Evolutionary conservation across 2,797 vertebrate genomes (phyloP), one percentile per base, ranked within the genome.

Genomic region (Acanthurus leucopareius): DNA sequence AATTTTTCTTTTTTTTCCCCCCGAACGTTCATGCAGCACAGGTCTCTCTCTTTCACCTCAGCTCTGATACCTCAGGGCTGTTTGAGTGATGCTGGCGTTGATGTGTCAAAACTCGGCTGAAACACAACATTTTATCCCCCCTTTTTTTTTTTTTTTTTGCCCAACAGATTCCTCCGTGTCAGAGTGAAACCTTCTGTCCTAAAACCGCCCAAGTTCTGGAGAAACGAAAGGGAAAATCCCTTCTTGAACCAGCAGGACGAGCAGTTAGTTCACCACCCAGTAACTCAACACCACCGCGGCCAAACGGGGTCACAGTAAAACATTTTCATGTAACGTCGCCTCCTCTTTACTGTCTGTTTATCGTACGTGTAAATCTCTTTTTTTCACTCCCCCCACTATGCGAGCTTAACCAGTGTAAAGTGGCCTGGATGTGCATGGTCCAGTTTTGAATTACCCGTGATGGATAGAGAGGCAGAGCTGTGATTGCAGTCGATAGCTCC

Each of bases 241-340:
- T 64, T 11, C 51, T 42, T 2, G 73, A 86, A 91, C 89, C 81
- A 79, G 47, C 47, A 58, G 65, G 62, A 52, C 75, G 77, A 71
- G 58, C 82, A 63, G 74, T 19, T 64, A 76, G 84, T 82, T 88
- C 90, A 86, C 78, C 88, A 85, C 80, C 73, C 83, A 63, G 88
- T 85, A 92, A 94, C 82, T 86, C 35, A 84, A 93, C 82, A 86
- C 79, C 32, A 42, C 13, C 51, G 89, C 89, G 78, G 77, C 78
- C 84, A 80, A 93, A 83, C 84, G 83, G 70, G 82, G 78, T 77
- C 51, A 22, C 52, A 2, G 78, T 88, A 88, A 91, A 81, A 75
- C 65, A 65, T 80, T 78, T 84, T 86, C 66, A 73, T 20, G 44
- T 83, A 51, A 38, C 61, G 67, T 60, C 53, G n/a, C 42, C 13